Base-by-base conservation (phyloP, 2,113 vertebrate genomes). In the Sander lucioperca region DNA sequence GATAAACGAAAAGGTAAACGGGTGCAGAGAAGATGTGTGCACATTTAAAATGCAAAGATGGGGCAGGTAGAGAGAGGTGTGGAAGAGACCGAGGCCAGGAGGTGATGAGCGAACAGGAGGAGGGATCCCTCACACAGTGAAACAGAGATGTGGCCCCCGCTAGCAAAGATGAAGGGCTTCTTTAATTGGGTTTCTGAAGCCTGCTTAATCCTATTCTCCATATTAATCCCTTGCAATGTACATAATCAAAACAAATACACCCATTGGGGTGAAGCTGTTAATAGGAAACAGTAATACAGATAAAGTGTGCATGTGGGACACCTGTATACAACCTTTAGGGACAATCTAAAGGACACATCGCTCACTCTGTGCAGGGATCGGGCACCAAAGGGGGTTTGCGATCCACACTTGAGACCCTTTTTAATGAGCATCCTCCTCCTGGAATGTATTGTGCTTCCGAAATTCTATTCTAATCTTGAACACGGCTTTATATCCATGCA, bases 131-230 rank as follows among this genome's bases (percentile, higher is more conserved):
- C 86, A 82, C 82, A 70, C 85, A 63, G 77, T 58, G 85, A 86
- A 79, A 88, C 67, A 1, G 50, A 90, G 75, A 87, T 74, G 74
- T 25, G 18, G 71, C 77, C 79, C 79, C 33, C 47, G 43, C 88
- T 83, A 80, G 86, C 86, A 36, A 72, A 92, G 89, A 91, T 92
- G 82, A 91, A 91, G 89, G 83, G 86, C 84, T 90, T 51, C 88
- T 94, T 93, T 94, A 95, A 95, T 95, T 95, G 89, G 76, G 88
- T 94, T 95, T 89, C 90, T 90, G 92, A 92, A 87, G 91, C 86
- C 54, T 39, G 83, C 81, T 88, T 94, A 94, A 95, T 94, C 92
- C 92, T 58, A 86, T 93, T 93, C 91, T 92, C 83, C 82, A 79
- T 85, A 92, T 92, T 92, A 94, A 94, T 93, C 92, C 94, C 63